These are phyloP conservation scores for Cotesia congregata DNA, from an alignment of 2,888 invertebrate genomes.

Conservation along the genomic window DNA sequence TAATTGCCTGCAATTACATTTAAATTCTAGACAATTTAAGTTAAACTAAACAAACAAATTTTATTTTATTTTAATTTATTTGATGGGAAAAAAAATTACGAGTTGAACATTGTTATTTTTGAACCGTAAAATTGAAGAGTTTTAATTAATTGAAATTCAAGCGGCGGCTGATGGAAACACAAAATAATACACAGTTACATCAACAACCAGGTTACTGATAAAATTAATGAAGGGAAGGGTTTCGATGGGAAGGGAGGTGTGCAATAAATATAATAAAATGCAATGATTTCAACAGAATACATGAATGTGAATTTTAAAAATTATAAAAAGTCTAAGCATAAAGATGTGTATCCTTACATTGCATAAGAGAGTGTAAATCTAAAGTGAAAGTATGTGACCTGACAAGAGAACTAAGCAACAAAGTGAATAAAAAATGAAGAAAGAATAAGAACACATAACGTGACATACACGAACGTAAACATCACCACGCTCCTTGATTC, in stretches of 20 bases:
- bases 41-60: background rate
- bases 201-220: too few relatives aligned
- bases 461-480: slow-evolving; percentile 13
- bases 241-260: too few relatives aligned
- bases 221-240: too few relatives aligned
- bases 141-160: background rate
- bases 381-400: slow-evolving; percentile 27
- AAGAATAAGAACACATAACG: slow-evolving; percentile 13
- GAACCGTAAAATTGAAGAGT: background rate
- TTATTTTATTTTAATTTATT: background rate
- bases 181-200: too few relatives aligned
- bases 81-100: background rate
- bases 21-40: background rate
- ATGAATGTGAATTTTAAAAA: background rate
- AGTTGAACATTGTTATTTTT: background rate
- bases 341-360: slow-evolving; percentile 4
- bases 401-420: slow-evolving; percentile 8
- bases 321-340: background rate
- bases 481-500: slow-evolving; percentile 35
- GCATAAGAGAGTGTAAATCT: slow-evolving; percentile 16
- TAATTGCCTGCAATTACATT: background rate
- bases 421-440: background rate
- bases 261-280: background rate
- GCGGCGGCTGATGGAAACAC: too few relatives aligned
- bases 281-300: background rate